Conservation (phyloP, 1,140 invertebrate genomes). For the Popillia japonica region DNA sequence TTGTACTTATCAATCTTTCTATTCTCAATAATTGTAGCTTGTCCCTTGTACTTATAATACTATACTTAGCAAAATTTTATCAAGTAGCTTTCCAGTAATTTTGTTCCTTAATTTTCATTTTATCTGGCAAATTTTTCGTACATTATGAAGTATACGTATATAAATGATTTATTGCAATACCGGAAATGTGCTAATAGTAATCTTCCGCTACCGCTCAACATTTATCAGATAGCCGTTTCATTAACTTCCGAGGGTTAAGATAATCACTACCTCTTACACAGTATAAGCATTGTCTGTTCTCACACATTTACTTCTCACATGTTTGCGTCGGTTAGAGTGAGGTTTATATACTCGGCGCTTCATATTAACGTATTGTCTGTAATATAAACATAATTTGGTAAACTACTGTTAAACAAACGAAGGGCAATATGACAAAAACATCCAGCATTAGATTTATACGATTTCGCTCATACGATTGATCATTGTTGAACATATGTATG, state of each 20-base stretch:
- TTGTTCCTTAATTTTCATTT: conserved; percentile 39
- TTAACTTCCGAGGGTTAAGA: conserved; percentile 19
- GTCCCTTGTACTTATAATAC: no score
- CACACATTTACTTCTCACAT: background rate
- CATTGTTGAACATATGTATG: no score
- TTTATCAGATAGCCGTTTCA: conserved; percentile 46
- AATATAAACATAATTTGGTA: no score
- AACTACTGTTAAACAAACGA: no score
- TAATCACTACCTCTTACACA: background rate
- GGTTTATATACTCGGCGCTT: no score
- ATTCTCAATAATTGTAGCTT: no score
- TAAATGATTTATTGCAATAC: conserved; percentile 46
- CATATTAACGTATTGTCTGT: no score
- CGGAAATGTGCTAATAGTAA: conserved; percentile 48
- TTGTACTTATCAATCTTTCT: no score
- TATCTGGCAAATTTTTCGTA: conserved; percentile 40
- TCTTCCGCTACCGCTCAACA: conserved; percentile 46
- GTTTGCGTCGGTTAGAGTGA: no score
- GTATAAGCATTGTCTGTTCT: background rate
- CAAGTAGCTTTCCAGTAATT: conserved; percentile 28
- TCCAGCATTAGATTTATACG: no score
- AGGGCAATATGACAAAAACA: no score
- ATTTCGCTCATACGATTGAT: no score
- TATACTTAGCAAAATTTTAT: background rate
- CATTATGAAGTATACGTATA: conserved; percentile 44